phyloP scores from a whole-genome alignment of 2,113 vertebrate species.

The Cricetomys ansorgei region DNA sequence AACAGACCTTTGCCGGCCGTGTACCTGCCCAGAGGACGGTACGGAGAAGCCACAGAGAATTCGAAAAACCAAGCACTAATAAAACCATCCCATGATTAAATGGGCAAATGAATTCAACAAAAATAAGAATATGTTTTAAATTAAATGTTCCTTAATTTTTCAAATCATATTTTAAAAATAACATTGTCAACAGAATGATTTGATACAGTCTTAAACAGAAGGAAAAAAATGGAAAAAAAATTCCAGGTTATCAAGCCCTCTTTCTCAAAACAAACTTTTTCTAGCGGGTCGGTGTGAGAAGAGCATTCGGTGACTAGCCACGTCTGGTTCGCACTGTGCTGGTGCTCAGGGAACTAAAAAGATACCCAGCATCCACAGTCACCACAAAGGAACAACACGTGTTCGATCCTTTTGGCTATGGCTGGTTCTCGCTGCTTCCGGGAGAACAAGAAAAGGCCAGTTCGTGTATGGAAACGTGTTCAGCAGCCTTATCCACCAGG shows the following conservation, averaged over 20 bases:
- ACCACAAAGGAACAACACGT: not conserved
- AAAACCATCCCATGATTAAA: not conserved
- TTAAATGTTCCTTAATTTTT: not conserved
- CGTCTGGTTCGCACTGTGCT: not conserved
- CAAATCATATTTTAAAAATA: not conserved
- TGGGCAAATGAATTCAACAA: not conserved
- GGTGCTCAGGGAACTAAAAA: no score
- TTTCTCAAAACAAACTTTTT: not conserved
- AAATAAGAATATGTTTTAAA: not conserved
- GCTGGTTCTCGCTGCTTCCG: not conserved
- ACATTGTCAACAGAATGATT: not conserved
- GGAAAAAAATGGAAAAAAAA: not conserved
- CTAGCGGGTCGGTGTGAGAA: not conserved
- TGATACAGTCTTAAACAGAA: not conserved
- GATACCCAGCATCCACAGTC: not conserved
- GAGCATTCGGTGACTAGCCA: not conserved
- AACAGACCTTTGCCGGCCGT: no score
- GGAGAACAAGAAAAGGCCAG: not conserved
- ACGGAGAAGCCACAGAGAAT: not conserved
- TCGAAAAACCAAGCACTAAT: not conserved
- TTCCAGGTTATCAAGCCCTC: not conserved
- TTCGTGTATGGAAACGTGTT: not conserved
- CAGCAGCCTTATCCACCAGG: not conserved
- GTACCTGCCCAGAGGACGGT: not conserved
- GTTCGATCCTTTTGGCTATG: not conserved